These are phyloP conservation scores for Odontocolon sp. DNA, from an alignment of 2,888 invertebrate genomes.

Conservation along the genomic window DNA sequence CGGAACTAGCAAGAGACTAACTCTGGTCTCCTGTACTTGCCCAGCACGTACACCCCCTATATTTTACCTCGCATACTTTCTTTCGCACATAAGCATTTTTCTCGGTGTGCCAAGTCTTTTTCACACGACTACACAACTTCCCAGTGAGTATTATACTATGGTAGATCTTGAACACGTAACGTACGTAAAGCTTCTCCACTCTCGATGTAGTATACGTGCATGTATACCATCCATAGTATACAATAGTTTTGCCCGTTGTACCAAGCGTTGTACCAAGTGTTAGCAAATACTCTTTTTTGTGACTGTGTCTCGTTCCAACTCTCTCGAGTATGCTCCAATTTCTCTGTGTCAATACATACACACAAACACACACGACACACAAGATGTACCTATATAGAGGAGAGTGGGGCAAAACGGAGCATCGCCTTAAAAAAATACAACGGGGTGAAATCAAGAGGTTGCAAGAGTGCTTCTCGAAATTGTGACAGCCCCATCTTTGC, in stretches of 20 bases:
- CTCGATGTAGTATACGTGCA: not conserved
- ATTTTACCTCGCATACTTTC: slow-evolving; percentile 42
- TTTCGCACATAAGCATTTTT: slow-evolving; percentile 34
- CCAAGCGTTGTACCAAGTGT: slow-evolving; percentile 25
- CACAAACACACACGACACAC: too few species aligned
- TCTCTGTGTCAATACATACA: not conserved
- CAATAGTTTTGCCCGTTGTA: slow-evolving; percentile 20
- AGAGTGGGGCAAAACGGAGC: too few species aligned
- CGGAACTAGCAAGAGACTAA: slow-evolving; percentile 25
- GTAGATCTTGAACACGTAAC: slow-evolving; percentile 30
- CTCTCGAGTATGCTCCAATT: slow-evolving; percentile 3
- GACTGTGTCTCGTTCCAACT: not conserved
- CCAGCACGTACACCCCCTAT: slow-evolving; percentile 43
- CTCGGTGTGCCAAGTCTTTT: slow-evolving; percentile 8
- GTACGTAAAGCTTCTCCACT: slow-evolving; percentile 42
- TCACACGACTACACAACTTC: slow-evolving; percentile 42
- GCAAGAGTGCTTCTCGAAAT: too few species aligned
- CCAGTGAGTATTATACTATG: too few species aligned
- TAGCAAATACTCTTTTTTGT: not conserved
- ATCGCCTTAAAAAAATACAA: too few species aligned
- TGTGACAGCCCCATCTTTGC: too few species aligned
- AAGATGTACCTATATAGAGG: too few species aligned
- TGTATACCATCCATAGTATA: not conserved
- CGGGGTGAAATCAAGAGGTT: too few species aligned
- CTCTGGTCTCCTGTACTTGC: slow-evolving; percentile 10